Evolutionary conservation across 2,888 invertebrate genomes (phyloP).

Genomic region (Drosophila subsilvestris): DNA sequence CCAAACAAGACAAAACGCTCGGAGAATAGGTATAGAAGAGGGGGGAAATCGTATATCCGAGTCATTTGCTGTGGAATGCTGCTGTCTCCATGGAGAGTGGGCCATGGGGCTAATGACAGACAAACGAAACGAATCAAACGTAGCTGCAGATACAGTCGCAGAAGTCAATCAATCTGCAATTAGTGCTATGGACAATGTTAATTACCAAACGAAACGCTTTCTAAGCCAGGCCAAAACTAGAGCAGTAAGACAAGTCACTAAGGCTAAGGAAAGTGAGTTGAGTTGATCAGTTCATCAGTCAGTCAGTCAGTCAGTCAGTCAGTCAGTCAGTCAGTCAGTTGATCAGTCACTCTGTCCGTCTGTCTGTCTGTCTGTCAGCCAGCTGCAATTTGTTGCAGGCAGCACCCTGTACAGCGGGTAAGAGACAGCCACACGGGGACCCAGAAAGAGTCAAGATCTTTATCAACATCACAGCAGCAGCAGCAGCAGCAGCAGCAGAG

Average conservation of each 20-base stretch:
- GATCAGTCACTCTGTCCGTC: constrained; percentile 15
- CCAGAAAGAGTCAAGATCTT: constrained; percentile 65
- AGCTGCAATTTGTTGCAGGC: constrained; percentile 75
- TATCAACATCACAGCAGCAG: constrained; percentile 63
- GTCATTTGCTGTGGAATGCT: constrained; percentile 51
- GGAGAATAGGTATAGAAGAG: constrained; percentile 46
- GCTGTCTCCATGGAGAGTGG: neutral
- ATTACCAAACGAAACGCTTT: constrained; percentile 62
- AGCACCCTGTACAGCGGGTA: constrained; percentile 69
- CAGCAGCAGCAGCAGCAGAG: neutral
- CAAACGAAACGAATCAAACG: constrained; percentile 23
- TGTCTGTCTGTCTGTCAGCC: constrained; percentile 34
- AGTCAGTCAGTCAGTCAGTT: constrained; percentile 24
- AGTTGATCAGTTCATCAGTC: neutral
- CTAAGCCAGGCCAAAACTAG: constrained; percentile 64
- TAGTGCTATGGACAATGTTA: constrained; percentile 65
- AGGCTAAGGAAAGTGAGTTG: constrained; percentile 12
- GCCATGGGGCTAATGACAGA: constrained; percentile 64
- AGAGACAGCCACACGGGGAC: constrained; percentile 27
- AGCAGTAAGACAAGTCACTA: constrained; percentile 64
- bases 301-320: constrained; percentile 22
- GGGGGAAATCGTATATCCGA: neutral
- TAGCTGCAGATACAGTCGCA: constrained; percentile 41
- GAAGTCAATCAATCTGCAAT: constrained; percentile 76
- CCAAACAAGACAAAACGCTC: constrained; percentile 43